Evolutionary conservation across 2,797 vertebrate genomes (phyloP), one percentile per base, ranked within the genome.

Genomic region (Microctenopoma steveboyesi): DNA sequence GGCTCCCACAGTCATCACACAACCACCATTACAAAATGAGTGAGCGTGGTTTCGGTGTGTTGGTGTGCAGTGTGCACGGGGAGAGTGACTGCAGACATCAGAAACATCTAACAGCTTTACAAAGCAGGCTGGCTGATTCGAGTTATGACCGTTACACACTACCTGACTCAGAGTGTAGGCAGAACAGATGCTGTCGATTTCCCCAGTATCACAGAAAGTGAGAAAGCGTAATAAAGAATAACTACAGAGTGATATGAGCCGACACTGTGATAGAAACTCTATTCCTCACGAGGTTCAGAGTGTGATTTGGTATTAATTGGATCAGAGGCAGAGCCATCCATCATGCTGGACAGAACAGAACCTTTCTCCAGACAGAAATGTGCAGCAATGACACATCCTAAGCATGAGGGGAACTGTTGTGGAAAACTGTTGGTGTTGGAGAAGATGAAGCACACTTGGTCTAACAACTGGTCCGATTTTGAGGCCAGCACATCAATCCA

Each of bases 1-100:
- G 37, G 10, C 56, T 74, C 48, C 43, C 57, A 64, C 25, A 15
- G 69, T 47, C 71, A 50, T 54, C 11, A 37, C 78, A 69, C 64
- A 50, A 70, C 67, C 64, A 60, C 46, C 55, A 49, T 49, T 49
- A 62, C 33, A 69, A 70, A 81, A 22, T 9, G 43, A 77, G 54
- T 27, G 58, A 66, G 50, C 10, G 0, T 12, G 45, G 14, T 66
- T 66, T 43, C 49, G 43, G 28, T 60, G 40, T 43, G 46, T 72
- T 13, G 39, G 62, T 53, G 37, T 40, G 69, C 59, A 71, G 56
- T 22, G 22, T 22, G 22, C 22, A 22, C 22, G 53, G 22, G n/a
- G 48, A 65, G 35, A 28, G 42, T 40, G 74, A 60, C n/a, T 5
- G 50, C 47, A n/a, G 16, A 14, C 50, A 2, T n/a, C 12, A 49